Evolutionary conservation across 2,888 invertebrate genomes (phyloP).

Genomic region (Amiota minor): DNA sequence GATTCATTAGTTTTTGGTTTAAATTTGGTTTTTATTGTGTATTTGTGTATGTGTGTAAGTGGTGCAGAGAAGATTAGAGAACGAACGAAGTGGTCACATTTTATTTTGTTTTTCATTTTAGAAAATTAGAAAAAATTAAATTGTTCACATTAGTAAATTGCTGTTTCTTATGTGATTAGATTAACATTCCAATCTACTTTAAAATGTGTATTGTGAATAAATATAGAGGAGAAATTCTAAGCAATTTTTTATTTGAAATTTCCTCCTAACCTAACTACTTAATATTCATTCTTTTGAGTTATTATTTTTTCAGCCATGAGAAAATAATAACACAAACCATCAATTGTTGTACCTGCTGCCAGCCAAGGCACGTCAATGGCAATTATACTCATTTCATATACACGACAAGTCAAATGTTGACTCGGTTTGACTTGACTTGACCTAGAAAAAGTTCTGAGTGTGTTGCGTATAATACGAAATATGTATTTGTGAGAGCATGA

Average conservation of each 20-base stretch:
- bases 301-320: neutral
- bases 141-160: too few relatives aligned
- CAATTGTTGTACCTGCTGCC: neutral
- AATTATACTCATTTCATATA: slow-evolving; percentile 41
- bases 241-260: neutral
- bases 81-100: too few relatives aligned
- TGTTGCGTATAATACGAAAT: slow-evolving; percentile 7
- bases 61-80: too few relatives aligned
- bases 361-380: slow-evolving; percentile 30
- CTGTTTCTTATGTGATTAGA: too few relatives aligned
- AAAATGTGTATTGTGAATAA: too few relatives aligned
- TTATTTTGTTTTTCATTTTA: too few relatives aligned
- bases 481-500: neutral
- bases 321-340: neutral
- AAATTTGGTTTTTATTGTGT: neutral
- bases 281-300: neutral
- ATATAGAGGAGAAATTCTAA: too few relatives aligned
- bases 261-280: neutral
- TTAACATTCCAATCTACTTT: too few relatives aligned
- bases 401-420: slow-evolving; percentile 55
- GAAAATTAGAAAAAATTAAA: too few relatives aligned
- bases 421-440: slow-evolving; percentile 49
- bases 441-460: slow-evolving; percentile 48
- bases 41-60: too few relatives aligned
- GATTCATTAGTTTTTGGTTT: neutral